Percentiles rank a stretch among this genome's conserved stretches.
Conservation (phyloP, 2,888 invertebrate genomes). For the Apamea crenata region DNA sequence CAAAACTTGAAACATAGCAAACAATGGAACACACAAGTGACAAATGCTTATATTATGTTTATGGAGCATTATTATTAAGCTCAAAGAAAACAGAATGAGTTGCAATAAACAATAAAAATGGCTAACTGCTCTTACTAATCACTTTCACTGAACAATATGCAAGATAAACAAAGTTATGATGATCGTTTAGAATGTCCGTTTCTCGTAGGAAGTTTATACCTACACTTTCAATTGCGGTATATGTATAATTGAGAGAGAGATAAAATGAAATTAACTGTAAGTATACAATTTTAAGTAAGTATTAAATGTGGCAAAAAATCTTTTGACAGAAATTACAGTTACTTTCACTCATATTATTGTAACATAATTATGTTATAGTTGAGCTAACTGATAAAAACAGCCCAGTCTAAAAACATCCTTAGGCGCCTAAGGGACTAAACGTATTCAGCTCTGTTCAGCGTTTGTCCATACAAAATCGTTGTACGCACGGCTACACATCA, state of each 20-base stretch:
- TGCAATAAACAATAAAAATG: slow-evolving; percentile 35
- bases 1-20: background rate
- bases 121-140: slow-evolving; percentile 10
- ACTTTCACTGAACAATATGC: background rate
- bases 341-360: background rate
- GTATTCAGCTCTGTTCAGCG: no score
- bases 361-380: background rate
- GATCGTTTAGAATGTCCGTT: background rate
- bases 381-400: background rate
- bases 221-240: background rate
- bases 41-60: slow-evolving; percentile 15
- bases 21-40: slow-evolving; percentile 29
- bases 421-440: no score
- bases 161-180: slow-evolving; percentile 1
- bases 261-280: background rate
- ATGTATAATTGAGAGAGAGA: no score
- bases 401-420: background rate
- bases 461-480: no score
- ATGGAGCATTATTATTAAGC: slow-evolving; percentile 20
- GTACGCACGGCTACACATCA: no score
- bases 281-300: background rate
- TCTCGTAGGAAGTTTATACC: background rate
- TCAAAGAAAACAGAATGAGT: slow-evolving; percentile 26
- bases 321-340: background rate
- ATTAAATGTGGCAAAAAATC: background rate